Evolutionary conservation across 2,888 invertebrate genomes (phyloP).

Genomic region (Mactromeris polynyma): DNA sequence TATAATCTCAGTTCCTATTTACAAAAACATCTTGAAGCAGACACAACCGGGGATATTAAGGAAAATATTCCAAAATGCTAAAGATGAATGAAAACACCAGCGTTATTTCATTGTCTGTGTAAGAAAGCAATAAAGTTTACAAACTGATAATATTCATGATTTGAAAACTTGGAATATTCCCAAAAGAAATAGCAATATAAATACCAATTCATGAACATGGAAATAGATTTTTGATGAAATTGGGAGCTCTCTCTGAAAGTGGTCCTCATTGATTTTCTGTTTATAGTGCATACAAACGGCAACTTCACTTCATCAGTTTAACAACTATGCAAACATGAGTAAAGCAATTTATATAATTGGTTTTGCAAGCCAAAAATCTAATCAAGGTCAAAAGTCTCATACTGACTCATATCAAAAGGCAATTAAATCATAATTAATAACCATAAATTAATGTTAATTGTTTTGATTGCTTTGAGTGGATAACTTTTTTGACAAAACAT

Average conservation of each 20-base stretch:
- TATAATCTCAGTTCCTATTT: no score
- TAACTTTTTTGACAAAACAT: not conserved
- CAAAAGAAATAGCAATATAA: not conserved
- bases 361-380: not conserved
- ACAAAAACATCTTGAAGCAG: not conserved
- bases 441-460: not conserved
- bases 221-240: not conserved
- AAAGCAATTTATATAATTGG: not conserved
- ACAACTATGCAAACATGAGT: not conserved
- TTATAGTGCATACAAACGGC: not conserved
- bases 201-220: not conserved
- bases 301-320: not conserved
- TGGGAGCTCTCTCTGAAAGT: not conserved
- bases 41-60: not conserved
- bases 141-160: not conserved
- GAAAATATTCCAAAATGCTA: not conserved
- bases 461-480: not conserved
- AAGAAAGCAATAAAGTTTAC: not conserved
- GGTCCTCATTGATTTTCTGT: not conserved
- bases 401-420: not conserved
- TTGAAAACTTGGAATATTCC: not conserved
- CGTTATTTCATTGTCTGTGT: not conserved
- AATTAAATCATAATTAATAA: not conserved
- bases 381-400: not conserved
- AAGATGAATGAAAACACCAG: not conserved